Evolutionary conservation across 2,797 vertebrate species (phyloP).

Genomic region (Pristis pectinata): DNA sequence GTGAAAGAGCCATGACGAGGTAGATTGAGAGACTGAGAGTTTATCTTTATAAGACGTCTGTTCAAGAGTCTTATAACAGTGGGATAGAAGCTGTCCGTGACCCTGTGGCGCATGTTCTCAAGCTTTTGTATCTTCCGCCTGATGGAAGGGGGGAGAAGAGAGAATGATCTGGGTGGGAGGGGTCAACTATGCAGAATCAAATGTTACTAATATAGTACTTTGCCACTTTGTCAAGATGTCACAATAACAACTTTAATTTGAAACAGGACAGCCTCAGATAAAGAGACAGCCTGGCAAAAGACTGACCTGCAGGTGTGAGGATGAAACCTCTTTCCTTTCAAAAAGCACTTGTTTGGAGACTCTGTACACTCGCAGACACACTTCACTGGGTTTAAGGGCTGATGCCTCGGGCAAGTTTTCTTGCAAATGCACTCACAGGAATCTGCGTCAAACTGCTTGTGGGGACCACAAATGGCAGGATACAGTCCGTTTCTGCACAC

Average conservation of each 20-base stretch:
- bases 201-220: background rate
- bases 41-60: no score
- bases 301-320: slow-evolving; percentile 86
- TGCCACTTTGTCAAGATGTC: background rate
- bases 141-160: no score
- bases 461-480: slow-evolving; percentile 61
- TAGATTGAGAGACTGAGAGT: no score
- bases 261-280: no score
- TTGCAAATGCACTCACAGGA: slow-evolving; percentile 80
- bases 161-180: no score
- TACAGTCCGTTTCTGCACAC: slow-evolving; percentile 69
- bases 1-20: no score
- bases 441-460: slow-evolving; percentile 74
- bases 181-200: no score
- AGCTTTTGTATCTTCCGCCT: no score
- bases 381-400: slow-evolving; percentile 78
- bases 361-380: slow-evolving; percentile 87
- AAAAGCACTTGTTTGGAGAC: slow-evolving; percentile 83
- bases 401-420: slow-evolving; percentile 75
- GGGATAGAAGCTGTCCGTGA: no score
- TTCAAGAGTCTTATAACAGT: no score
- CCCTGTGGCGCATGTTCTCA: no score
- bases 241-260: background rate
- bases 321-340: slow-evolving; percentile 82
- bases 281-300: background rate